Evolutionary conservation across 2,797 vertebrate species (phyloP).

Genomic region (Hirundo rustica): DNA sequence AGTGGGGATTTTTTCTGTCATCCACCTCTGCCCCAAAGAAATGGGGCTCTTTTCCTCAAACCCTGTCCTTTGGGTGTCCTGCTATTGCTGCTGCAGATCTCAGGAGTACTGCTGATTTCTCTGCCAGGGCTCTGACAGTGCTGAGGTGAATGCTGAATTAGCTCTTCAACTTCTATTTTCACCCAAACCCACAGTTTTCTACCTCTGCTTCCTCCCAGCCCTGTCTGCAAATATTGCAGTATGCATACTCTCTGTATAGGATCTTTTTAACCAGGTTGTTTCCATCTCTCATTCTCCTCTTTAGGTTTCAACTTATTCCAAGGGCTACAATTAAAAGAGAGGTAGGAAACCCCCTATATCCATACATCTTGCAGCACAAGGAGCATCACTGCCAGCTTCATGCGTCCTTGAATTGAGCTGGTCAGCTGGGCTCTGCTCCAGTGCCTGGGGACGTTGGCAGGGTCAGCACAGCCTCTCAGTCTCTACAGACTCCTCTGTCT

Average conservation of each 20-base stretch:
- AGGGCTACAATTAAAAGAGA: neutral
- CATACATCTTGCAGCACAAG: neutral
- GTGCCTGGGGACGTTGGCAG: neutral
- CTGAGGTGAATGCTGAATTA: neutral
- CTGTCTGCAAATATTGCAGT: neutral
- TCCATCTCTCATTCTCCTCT: neutral
- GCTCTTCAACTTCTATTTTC: neutral
- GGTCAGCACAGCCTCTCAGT: neutral
- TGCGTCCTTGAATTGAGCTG: neutral
- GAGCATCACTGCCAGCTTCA: neutral
- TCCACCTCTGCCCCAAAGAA: neutral
- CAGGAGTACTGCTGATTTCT: neutral
- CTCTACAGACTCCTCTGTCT: neutral
- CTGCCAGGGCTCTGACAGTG: neutral
- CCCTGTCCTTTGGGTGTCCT: neutral
- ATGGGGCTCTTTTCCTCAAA: neutral
- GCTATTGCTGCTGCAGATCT: neutral
- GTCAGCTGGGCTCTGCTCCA: neutral
- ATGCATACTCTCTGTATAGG: neutral
- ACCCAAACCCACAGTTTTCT: neutral
- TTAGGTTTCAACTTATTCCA: neutral
- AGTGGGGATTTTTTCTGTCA: rapidly evolving
- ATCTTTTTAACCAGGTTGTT: neutral
- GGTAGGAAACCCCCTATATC: neutral
- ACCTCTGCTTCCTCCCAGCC: neutral